A percentile compares a stretch with the other conserved stretches of the same genome.
These are phyloP conservation scores for Boloria euphrosyne DNA, from an alignment of 2,888 invertebrate genomes.

Conservation along the genomic window DNA sequence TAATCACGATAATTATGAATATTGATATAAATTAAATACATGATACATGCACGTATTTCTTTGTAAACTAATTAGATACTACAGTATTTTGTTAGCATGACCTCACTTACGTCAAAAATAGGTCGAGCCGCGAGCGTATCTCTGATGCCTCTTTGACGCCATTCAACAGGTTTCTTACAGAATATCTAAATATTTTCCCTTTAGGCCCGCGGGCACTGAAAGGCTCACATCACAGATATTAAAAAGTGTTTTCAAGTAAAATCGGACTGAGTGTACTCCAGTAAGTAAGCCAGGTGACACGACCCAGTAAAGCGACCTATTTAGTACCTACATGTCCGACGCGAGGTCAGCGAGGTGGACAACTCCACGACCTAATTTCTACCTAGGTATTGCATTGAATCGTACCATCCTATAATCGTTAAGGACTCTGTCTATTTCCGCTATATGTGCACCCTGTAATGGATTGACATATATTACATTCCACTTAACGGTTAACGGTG, in stretches of 20 bases:
- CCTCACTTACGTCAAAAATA: too few relatives aligned
- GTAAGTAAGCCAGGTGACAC: conserved; percentile 37
- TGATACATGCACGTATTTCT: too few relatives aligned
- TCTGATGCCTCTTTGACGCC: background rate
- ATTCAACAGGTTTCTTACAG: conserved; percentile 2
- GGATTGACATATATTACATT: too few relatives aligned
- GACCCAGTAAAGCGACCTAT: conserved; percentile 36
- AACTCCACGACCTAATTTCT: conserved; percentile 31
- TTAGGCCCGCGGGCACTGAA: conserved; percentile 18
- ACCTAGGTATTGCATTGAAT: conserved; percentile 11
- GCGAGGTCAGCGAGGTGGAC: conserved; percentile 29
- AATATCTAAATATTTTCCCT: conserved; percentile 24
- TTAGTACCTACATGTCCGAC: conserved; percentile 28
- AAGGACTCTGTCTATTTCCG: background rate
- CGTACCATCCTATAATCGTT: conserved; percentile 3
- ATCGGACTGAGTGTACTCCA: conserved; percentile 23
- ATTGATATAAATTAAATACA: too few relatives aligned
- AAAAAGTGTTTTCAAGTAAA: conserved; percentile 28
- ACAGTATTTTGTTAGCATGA: too few relatives aligned
- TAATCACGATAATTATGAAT: too few relatives aligned
- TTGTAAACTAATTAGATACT: too few relatives aligned
- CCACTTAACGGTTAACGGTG: too few relatives aligned
- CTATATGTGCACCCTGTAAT: background rate
- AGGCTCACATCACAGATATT: conserved; percentile 19
- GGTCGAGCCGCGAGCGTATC: too few relatives aligned